Percentiles rank a stretch among this genome's conserved stretches.
Evolutionary conservation across 2,113 vertebrate species (phyloP).

Genomic region (Mesoclemmys tuberculata): DNA sequence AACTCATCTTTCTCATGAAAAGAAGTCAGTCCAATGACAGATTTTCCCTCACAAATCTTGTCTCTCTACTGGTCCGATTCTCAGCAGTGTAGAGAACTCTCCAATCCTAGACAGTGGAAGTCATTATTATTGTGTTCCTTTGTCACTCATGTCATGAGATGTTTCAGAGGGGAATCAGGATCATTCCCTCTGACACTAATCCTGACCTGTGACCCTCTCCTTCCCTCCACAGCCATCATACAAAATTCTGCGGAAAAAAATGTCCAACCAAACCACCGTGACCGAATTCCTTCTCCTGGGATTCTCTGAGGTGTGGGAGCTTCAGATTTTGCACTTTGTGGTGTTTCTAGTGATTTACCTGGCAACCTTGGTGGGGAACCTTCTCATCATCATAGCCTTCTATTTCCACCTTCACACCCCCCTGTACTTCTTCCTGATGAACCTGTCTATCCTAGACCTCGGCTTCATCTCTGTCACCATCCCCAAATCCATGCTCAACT

Average conservation of each 20-base stretch:
- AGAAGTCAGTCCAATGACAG: neutral
- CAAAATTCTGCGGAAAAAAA: rapidly evolving
- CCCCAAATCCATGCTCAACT: neutral
- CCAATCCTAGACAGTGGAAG: neutral
- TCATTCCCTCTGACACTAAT: neutral
- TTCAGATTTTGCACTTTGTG: too few species aligned
- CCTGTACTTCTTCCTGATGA: neutral
- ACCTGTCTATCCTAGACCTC: neutral
- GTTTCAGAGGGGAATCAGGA: neutral
- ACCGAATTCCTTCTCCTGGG: too few species aligned
- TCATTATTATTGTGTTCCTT: neutral
- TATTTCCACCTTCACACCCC: neutral
- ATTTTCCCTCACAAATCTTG: neutral
- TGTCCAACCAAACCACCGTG: neutral
- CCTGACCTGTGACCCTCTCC: neutral
- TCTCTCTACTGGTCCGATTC: neutral
- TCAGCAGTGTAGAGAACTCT: too few species aligned
- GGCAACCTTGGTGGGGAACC: neutral
- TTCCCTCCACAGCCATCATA: neutral
- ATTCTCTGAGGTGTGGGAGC: too few species aligned
- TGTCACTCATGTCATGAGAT: neutral
- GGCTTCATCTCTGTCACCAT: neutral
- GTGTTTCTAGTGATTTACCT: too few species aligned
- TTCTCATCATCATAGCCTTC: neutral
- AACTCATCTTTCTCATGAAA: neutral